Percentiles rank a stretch among this genome's conserved stretches.
Evolutionary conservation across 2,888 invertebrate species (phyloP).

Genomic region (Hipparchia sbordonii): DNA sequence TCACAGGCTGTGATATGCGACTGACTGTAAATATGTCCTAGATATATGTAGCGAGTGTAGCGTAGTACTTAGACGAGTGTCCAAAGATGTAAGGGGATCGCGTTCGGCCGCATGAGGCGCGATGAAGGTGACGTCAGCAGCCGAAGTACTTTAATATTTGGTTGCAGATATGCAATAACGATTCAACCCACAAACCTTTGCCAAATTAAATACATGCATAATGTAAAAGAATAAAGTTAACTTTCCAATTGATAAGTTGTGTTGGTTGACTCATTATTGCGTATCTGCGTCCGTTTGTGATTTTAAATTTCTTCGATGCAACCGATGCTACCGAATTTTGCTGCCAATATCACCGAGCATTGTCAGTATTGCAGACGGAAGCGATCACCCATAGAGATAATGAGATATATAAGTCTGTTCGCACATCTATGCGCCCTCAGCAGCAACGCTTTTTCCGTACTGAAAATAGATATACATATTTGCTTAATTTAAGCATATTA

Average conservation of each 20-base stretch:
- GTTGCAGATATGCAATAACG: too few relatives aligned
- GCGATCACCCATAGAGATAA: constrained; percentile 19
- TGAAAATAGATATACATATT: background rate
- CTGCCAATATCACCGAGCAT: background rate
- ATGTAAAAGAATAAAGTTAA: too few relatives aligned
- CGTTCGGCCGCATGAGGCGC: background rate
- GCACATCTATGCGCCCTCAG: background rate
- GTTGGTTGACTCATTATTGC: too few relatives aligned
- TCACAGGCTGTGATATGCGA: constrained; percentile 58
- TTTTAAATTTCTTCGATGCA: background rate
- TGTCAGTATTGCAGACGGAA: background rate
- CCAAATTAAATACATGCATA: too few relatives aligned
- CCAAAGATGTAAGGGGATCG: constrained; percentile 21
- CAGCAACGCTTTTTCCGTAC: background rate
- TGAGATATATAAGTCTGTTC: constrained; percentile 4
- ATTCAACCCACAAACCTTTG: too few relatives aligned
- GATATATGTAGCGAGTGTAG: constrained; percentile 42
- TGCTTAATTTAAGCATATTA: too few relatives aligned
- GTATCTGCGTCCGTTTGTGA: background rate
- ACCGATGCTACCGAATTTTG: background rate
- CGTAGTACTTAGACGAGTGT: constrained; percentile 32
- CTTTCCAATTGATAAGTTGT: too few relatives aligned
- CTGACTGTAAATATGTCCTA: constrained; percentile 54
- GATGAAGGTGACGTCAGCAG: background rate
- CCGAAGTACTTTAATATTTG: background rate